Conservation (phyloP, 2,797 vertebrate genomes). For the Forpus xanthops region DNA sequence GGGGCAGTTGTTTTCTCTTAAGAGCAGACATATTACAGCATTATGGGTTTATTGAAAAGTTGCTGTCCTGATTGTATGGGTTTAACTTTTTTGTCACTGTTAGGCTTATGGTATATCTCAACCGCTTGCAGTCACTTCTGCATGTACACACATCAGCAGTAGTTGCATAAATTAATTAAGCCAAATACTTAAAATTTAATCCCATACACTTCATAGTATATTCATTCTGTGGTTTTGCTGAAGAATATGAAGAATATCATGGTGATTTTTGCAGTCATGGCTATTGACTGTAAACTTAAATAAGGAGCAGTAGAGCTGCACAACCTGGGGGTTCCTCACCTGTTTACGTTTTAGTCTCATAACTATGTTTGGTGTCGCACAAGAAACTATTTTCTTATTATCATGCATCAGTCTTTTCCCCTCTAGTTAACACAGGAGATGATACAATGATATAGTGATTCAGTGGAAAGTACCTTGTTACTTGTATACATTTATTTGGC, state of each 20-base stretch:
- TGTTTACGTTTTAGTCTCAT: background rate
- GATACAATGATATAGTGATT: background rate
- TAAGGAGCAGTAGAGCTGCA: background rate
- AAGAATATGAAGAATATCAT: background rate
- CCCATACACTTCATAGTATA: background rate
- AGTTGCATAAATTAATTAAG: conserved; percentile 30
- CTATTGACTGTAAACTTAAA: background rate
- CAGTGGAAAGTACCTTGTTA: background rate
- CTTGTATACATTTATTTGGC: background rate
- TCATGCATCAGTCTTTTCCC: background rate
- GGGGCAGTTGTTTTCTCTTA: background rate
- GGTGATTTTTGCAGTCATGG: background rate
- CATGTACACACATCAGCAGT: background rate
- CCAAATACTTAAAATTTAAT: background rate
- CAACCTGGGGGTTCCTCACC: background rate
- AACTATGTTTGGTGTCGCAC: background rate
- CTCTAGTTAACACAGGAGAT: background rate
- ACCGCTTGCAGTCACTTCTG: background rate
- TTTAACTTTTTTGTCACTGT: background rate
- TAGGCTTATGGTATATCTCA: background rate
- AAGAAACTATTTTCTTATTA: background rate
- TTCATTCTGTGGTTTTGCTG: background rate
- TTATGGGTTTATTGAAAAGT: background rate
- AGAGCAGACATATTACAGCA: background rate
- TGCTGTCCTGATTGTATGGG: background rate